Base-by-base conservation (phyloP, 2,113 vertebrate species). In the Notiomystis cincta region DNA sequence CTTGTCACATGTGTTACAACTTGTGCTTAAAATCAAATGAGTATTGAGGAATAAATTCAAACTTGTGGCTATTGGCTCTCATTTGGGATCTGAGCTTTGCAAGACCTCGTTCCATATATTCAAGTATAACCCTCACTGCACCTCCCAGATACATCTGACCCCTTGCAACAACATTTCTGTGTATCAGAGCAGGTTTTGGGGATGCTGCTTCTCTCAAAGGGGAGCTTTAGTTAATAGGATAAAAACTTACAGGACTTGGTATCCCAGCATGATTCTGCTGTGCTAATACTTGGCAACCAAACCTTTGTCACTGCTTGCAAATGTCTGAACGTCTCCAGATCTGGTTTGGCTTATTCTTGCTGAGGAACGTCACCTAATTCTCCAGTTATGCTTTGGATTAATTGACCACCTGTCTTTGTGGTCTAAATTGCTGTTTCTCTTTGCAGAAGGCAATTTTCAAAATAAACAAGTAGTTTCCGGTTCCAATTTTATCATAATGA, bases 401-500 rank as follows among this genome's bases (percentile, higher is more conserved):
- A 86, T 86, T 88, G 83, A 24, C 62, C 62, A 72, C 45, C 67
- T 86, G 79, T 72, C 62, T 80, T 82, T 82, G 33, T 54, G 58
- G 24, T 58, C 33, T 82, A 50, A 93, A 60, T 53, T 82, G 16
- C 48, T 89, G 30, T 54, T 95, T 82, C 76, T 89, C n/a, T 89
- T 91, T 84, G 61, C 77, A 72, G 66, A 87, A 89, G 37, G 37
- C 38, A 80, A 61, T 81, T 86, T 91, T 85, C 69, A 91, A 75
- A 90, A 77, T 58, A 93, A 95, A 82, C 78, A 69, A 80, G 51
- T 60, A 44, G 40, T 70, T 93, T 94, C 24, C 67, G 70, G 47
- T 60, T 90, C 48, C 30, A 90, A 7, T 90, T 93, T 88, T 86
- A 67, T 88, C 1, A 0, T 58, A 82, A 66, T 73, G 75, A 30